Percentiles rank a stretch among this genome's conserved stretches.
Evolutionary conservation across 2,797 vertebrate genomes (phyloP).

Genomic region (Ctenopoma multispine): DNA sequence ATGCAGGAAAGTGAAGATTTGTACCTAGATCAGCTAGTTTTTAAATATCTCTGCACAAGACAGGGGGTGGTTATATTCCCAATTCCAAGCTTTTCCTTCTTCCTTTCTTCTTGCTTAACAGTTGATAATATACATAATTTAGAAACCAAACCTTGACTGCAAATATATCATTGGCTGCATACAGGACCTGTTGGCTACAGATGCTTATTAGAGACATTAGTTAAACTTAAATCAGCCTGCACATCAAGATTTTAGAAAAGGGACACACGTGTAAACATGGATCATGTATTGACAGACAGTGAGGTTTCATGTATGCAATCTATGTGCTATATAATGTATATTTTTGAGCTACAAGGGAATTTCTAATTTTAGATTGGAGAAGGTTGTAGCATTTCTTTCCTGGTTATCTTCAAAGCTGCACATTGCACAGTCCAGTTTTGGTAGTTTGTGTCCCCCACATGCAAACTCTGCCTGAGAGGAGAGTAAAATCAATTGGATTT

Average conservation of each 20-base stretch:
- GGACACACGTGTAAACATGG: background rate
- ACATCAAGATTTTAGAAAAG: constrained; percentile 1
- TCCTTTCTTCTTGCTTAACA: constrained; percentile 3
- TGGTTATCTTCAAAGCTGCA: constrained; percentile 54
- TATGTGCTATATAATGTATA: background rate
- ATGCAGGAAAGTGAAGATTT: constrained; percentile 8
- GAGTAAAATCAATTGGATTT: constrained; percentile 34
- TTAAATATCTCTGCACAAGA: too few relatives aligned
- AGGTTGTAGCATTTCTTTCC: constrained; percentile 18
- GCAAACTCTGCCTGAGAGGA: constrained; percentile 17
- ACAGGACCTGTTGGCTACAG: constrained; percentile 12
- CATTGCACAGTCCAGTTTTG: constrained; percentile 22
- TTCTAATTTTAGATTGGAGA: constrained; percentile 3
- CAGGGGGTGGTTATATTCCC: too few relatives aligned
- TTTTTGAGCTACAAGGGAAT: constrained; percentile 2
- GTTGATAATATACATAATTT: constrained; percentile 20
- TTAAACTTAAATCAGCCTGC: too few relatives aligned
- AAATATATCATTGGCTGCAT: constrained; percentile 8
- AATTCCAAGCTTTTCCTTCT: too few relatives aligned
- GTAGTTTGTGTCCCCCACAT: constrained; percentile 25
- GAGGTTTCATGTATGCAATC: constrained; percentile 6
- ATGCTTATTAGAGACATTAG: constrained; percentile 21
- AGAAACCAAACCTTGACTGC: constrained; percentile 22
- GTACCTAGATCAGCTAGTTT: background rate
- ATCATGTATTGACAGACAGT: constrained; percentile 30